These are phyloP conservation scores for Pangasius djambal DNA, from an alignment of 2,797 vertebrate species.

Conservation along the genomic window DNA sequence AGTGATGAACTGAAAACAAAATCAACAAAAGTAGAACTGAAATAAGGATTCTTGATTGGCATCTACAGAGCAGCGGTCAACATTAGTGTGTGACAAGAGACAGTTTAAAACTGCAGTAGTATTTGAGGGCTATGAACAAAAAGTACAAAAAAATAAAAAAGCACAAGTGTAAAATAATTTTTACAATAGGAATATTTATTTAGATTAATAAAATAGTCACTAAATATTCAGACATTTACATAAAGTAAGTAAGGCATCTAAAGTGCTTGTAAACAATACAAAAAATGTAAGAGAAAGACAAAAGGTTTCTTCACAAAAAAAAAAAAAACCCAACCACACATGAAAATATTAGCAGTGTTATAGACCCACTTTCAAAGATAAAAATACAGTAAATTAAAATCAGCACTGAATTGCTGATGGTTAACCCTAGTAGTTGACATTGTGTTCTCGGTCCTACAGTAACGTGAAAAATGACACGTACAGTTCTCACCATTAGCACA, in stretches of 20 bases:
- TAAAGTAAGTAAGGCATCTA: neutral
- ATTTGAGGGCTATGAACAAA: neutral
- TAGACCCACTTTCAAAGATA: neutral
- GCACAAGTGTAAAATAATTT: neutral
- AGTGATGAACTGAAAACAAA: neutral
- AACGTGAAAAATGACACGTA: neutral
- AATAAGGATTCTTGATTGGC: neutral
- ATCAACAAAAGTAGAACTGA: neutral
- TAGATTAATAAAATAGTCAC: conserved; percentile 3
- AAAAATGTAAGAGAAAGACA: too few relatives aligned
- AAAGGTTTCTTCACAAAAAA: neutral
- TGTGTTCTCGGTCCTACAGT: neutral
- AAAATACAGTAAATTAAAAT: neutral
- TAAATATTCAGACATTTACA: neutral
- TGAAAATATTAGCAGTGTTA: conserved; percentile 8
- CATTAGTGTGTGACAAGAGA: neutral
- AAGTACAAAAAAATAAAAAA: neutral
- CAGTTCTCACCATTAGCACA: neutral
- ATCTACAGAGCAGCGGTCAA: neutral
- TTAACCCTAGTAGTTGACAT: neutral
- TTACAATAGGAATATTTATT: conserved; percentile 17
- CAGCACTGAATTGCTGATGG: neutral
- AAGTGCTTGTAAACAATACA: conserved; percentile 35
- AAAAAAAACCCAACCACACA: neutral
- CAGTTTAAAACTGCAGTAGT: neutral